These are phyloP conservation scores for Chitala chitala DNA, from an alignment of 2,113 vertebrate species.

Conservation along the genomic window DNA sequence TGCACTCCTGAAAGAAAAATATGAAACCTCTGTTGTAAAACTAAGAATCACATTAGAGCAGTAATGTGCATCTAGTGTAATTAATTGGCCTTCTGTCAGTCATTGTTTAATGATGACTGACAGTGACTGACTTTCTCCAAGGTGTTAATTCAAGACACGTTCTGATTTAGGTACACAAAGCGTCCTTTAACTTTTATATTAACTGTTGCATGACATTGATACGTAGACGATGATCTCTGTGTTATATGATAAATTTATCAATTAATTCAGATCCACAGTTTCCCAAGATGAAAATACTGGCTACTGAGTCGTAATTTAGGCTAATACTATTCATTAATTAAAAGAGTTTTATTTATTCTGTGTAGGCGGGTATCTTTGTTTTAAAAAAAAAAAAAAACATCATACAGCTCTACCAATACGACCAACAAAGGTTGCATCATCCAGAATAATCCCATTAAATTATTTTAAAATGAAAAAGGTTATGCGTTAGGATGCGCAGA, in stretches of 20 bases:
- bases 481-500: background rate
- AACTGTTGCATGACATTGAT: background rate
- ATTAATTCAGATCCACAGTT: background rate
- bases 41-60: slow-evolving; percentile 2
- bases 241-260: background rate
- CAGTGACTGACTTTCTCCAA: no score
- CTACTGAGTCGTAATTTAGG: background rate
- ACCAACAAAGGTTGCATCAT: background rate
- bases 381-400: slow-evolving; percentile 1
- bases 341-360: background rate
- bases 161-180: background rate
- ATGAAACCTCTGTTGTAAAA: slow-evolving; percentile 29
- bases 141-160: background rate
- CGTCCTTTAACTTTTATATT: background rate
- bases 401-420: background rate
- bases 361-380: background rate
- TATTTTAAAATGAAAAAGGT: slow-evolving; percentile 14
- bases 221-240: background rate
- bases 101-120: background rate
- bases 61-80: background rate
- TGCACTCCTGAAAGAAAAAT: slow-evolving; percentile 48
- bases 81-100: slow-evolving; percentile 11
- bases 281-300: background rate
- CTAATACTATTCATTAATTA: background rate
- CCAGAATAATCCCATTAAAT: background rate